Conservation (phyloP, 2,888 invertebrate species). For the Spialia ferax region DNA sequence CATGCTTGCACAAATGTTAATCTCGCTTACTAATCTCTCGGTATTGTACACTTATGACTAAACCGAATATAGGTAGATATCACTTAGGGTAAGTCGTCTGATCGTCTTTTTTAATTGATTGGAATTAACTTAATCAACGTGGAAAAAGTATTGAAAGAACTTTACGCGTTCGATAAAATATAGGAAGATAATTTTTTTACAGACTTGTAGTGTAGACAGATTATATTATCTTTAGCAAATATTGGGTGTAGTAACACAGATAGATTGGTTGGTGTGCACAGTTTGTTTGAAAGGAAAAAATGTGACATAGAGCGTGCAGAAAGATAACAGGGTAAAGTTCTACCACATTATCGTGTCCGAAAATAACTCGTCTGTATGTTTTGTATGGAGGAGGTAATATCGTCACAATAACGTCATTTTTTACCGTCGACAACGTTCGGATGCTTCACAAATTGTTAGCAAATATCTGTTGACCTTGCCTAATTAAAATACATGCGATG, state of each 20-base stretch:
- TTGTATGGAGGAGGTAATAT: constrained; percentile 14
- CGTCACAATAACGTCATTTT: neutral
- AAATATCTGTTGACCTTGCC: constrained; percentile 16
- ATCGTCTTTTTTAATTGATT: too few species aligned
- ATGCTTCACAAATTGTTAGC: constrained; percentile 1
- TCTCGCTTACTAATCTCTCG: too few species aligned
- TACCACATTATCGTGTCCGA: neutral
- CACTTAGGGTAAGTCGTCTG: too few species aligned
- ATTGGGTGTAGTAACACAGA: neutral
- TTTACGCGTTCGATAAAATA: too few species aligned
- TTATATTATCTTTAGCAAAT: neutral
- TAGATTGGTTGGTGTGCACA: neutral
- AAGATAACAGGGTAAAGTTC: neutral
- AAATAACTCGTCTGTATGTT: constrained; percentile 3
- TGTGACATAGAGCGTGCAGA: neutral
- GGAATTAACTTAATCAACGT: neutral
- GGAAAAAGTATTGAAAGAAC: neutral
- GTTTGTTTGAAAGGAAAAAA: neutral
- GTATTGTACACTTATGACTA: too few species aligned
- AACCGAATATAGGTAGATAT: too few species aligned
- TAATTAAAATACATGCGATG: constrained; percentile 10
- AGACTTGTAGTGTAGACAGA: neutral
- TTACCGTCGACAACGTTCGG: neutral
- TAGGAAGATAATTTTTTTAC: too few species aligned
- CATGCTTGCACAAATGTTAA: too few species aligned